Evolutionary conservation across 2,797 vertebrate species (phyloP), one percentile per base, ranked within the genome.

Genomic region (Aotus griseimembra): DNA sequence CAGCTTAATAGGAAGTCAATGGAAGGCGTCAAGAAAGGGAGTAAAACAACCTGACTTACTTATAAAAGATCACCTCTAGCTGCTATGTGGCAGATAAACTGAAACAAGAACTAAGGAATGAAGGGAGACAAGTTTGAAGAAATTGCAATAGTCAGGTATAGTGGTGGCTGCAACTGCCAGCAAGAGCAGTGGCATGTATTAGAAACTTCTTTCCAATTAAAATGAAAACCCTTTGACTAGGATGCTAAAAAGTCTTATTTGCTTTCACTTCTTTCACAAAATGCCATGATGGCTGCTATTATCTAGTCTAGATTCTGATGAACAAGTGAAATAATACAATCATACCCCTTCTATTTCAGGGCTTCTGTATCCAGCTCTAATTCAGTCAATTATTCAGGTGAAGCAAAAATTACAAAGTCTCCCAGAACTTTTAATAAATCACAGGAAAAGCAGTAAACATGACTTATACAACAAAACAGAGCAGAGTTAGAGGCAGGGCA

Each of bases 341-440:
- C 28, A 30, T 41, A 88, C 15, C 33, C 67, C 41, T 75, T 92
- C 52, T 87, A 28, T 36, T 76, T 36, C 58, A 94, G 3, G 46
- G n/a, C 36, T 72, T 95, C 39, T 61, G 36, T 48, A 22, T 30
- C 72, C 55, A 30, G 28, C 70, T 96, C 57, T 79, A 33, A 36
- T 61, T 95, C 46, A 41, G 39, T 64, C 70, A 93, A 91, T 88
- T 48, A 64, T 72, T 92, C 33, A 92, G 57, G 30, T 57, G 24
- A 94, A 90, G 28, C 46, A 85, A 14, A 76, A 90, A 79, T 92
- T 80, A 70, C 19, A 70, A 48, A 73, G 52, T 50, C 33, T 92
- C 58, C 89, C 41, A 55, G 52, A 93, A 87, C 55, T 75, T 94
- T 89, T 76, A 92, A 90, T 41, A 92, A 86, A 75, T 50, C 41